phyloP scores from a whole-genome alignment of 2,888 invertebrate genomes.

The Platycheirus albimanus region DNA sequence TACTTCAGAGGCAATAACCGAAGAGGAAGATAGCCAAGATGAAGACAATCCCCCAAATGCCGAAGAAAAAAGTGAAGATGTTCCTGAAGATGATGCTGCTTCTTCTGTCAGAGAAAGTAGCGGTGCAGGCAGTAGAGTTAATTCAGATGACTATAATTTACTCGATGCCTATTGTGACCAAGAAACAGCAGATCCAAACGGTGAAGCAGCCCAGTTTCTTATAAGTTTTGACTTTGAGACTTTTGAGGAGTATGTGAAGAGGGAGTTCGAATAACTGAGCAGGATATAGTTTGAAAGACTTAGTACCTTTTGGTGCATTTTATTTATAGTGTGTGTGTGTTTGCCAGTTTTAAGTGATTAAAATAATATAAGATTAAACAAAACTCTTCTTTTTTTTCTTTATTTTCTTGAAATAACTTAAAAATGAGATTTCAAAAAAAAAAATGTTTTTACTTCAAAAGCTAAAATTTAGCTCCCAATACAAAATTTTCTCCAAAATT shows the following conservation, averaged over 20 bases:
- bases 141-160: conserved; percentile 22
- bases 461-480: too few species aligned
- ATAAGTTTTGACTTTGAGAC: conserved; percentile 60
- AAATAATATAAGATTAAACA: too few species aligned
- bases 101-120: background rate
- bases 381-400: too few species aligned
- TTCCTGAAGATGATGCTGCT: background rate
- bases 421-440: too few species aligned
- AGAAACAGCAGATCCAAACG: background rate
- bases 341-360: too few species aligned
- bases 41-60: background rate
- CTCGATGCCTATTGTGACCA: conserved; percentile 17
- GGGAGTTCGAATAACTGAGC: conserved; percentile 36
- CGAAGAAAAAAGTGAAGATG: background rate
- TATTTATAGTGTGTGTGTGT: too few species aligned
- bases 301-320: too few species aligned
- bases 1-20: background rate
- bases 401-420: too few species aligned
- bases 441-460: too few species aligned
- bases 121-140: too few species aligned
- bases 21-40: background rate
- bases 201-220: conserved; percentile 48
- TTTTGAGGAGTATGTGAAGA: conserved; percentile 55
- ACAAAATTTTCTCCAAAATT: too few species aligned
- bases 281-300: background rate